Percentiles rank a stretch among this genome's conserved stretches.
Conservation (phyloP, 2,113 vertebrate genomes). For the Catharus fuscescens region DNA sequence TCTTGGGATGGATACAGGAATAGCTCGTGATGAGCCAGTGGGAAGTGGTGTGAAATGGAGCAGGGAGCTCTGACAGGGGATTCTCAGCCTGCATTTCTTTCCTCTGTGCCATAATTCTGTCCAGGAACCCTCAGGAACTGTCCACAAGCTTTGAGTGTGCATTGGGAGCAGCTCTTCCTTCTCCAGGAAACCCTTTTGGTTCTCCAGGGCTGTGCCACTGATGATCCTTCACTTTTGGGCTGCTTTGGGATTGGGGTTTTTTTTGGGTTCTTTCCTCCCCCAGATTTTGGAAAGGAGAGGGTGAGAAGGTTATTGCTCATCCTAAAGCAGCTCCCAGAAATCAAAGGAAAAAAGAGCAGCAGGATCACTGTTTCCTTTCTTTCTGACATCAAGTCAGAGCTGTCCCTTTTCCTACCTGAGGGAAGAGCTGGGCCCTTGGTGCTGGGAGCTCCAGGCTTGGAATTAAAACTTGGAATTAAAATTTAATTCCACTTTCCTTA, state of each 20-base stretch:
- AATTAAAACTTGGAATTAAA: neutral
- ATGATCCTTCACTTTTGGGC: neutral
- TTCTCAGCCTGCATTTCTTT: neutral
- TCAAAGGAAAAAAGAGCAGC: neutral
- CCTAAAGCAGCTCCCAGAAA: neutral
- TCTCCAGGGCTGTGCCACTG: neutral
- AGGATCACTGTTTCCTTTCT: neutral
- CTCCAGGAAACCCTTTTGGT: neutral
- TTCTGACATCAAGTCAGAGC: neutral
- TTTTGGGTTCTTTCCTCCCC: neutral
- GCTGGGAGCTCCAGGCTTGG: neutral
- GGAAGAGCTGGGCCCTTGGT: neutral
- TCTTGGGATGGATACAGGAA: constrained; percentile 36
- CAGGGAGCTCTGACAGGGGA: neutral
- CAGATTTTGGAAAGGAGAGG: neutral
- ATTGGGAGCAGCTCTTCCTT: neutral
- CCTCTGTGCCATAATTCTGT: neutral
- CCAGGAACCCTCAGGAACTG: neutral
- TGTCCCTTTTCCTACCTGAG: neutral
- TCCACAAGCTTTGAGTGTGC: neutral
- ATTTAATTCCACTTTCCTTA: neutral
- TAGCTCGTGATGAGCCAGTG: neutral
- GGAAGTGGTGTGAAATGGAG: constrained; percentile 37
- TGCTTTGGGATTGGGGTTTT: neutral
- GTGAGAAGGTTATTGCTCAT: neutral